Base-by-base conservation (phyloP, 1,140 invertebrate species). In the Gonatopus flavifemur region DNA sequence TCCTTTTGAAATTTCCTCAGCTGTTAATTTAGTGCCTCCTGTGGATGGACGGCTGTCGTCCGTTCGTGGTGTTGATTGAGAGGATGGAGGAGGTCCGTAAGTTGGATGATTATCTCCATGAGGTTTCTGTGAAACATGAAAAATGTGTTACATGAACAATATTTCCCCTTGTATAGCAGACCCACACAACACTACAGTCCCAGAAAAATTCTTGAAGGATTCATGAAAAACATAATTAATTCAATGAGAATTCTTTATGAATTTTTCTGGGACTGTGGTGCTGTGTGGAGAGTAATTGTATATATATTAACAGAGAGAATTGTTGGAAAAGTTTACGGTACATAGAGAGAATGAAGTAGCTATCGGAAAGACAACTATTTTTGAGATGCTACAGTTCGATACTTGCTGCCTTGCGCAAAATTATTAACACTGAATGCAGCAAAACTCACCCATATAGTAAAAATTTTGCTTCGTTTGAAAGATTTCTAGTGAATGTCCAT, bases 1-100 rank as follows among this genome's bases (percentile, higher is more conserved):
- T 8, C 76, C 76, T 55, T 66, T 72, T 1, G 74, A 76, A 44
- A 78, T 78, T 55, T 78, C 76, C 16, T 69, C 71, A 2, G 72
- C 74, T 12, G 57, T 59, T 21, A 77, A 52, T 58, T 70, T 74
- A 3, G 55, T 46, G 16, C 67, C 67, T 0, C 62, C 57, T 13
- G 66, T 18, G 22, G 62, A 20, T 20, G 61, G 59, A 19, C 68
- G 56, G 24, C 13, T 61, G 15, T 48, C 9, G 7, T 50, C 28
- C 10, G 52, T 20, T 33, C 42, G 41, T 30, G 50, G 19, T 20
- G 52, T 35, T 21, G 65, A 49, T 22, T 47, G 53, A 19, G 39
- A 47, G 8, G 51, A 16, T 18, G 33, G 38, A 7, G 57, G 52
- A 20, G 55, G 47, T 1, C 7, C 31, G 56, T 37, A n/a, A n/a